Evolutionary conservation across 2,113 vertebrate species (phyloP), one percentile per base, ranked within the genome.

Genomic region (Pollimyrus isidori): DNA sequence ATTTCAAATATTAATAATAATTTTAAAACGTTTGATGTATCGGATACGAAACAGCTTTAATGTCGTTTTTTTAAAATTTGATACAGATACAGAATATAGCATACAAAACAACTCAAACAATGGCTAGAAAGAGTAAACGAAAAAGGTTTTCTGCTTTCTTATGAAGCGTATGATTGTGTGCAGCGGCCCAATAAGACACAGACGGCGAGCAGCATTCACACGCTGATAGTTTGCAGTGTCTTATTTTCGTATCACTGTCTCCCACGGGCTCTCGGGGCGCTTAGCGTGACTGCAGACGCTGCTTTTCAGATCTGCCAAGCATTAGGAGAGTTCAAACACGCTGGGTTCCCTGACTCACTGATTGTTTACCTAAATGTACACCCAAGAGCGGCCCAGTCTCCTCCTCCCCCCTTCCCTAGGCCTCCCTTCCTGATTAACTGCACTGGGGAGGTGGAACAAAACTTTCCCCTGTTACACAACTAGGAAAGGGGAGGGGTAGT

Each of bases 291-390:
- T 90, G 89, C 50, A 90, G 89, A 87, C 65, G 26, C 86, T 49
- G 93, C 92, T 93, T 73, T 91, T 91, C 92, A 91, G 91, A 93
- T 94, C 91, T 90, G 91, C 92, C 92, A 92, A 92, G 92, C 91
- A 92, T 94, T 92, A 92, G 91, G 90, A 91, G 90, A 92, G 92
- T 89, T 89, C 62, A 91, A 88, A 90, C 86, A 89, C 83, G 90
- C 89, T 45, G 89, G 89, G 88, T 90, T 89, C 91, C 91, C 94
- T 93, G 92, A 93, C 94, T 95, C 93, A 94, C 94, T 93, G 94
- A 94, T 91, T 96, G 94, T 95, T 96, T 95, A 95, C 95, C 92
- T 93, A 95, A 93, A 94, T 48, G 88, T 93, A 92, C 92, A 94
- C 95, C 95, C 94, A 94, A 94, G 91, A 95, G 94, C 93, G 92